Conservation (phyloP, 2,888 invertebrate genomes). For the Agelastica alni region DNA sequence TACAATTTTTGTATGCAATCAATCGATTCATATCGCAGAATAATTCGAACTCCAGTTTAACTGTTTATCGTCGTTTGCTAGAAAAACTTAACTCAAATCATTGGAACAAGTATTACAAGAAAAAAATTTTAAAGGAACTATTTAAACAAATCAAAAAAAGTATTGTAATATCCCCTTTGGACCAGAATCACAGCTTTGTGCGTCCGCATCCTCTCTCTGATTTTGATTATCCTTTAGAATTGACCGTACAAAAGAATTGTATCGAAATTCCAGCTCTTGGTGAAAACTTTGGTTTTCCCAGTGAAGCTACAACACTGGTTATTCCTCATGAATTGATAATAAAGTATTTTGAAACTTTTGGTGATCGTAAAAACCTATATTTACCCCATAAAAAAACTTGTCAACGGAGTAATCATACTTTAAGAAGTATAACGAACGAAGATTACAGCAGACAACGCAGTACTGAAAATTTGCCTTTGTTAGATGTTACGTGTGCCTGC, state of each 20-base stretch:
- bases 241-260: slow-evolving; percentile 43
- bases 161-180: too few relatives aligned
- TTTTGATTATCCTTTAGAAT: slow-evolving; percentile 37
- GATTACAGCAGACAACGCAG: slow-evolving; percentile 32
- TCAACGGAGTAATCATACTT: too few relatives aligned
- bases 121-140: too few relatives aligned
- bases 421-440: too few relatives aligned
- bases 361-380: too few relatives aligned
- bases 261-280: neutral
- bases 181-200: too few relatives aligned
- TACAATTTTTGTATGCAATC: slow-evolving; percentile 39
- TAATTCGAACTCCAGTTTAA: slow-evolving; percentile 38
- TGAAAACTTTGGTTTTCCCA: neutral
- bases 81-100: slow-evolving; percentile 37
- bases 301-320: too few relatives aligned
- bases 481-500: slow-evolving; percentile 37
- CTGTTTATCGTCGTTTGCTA: slow-evolving; percentile 41
- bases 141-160: too few relatives aligned
- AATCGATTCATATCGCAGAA: slow-evolving; percentile 39
- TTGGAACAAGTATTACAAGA: slow-evolving; percentile 35
- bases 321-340: too few relatives aligned
- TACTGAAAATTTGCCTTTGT: slow-evolving; percentile 39
- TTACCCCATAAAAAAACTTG: too few relatives aligned
- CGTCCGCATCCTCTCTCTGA: too few relatives aligned
- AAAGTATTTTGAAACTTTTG: too few relatives aligned